phyloP scores from a whole-genome alignment of 2,113 vertebrate genomes.

The Candoia aspera region DNA sequence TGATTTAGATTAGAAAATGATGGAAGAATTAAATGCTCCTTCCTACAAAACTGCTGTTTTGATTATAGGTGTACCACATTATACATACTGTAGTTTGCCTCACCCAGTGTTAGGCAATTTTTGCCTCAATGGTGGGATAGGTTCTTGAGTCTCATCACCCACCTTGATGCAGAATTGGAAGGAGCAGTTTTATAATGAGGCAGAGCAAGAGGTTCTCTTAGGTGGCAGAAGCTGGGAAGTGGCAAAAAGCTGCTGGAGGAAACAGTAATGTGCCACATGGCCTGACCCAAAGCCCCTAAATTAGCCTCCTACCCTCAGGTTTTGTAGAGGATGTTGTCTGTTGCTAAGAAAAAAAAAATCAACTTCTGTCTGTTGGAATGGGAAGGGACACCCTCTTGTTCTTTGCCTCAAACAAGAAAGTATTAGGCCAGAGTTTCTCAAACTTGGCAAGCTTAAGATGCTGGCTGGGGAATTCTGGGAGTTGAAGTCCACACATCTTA shows the following conservation, averaged over 20 bases:
- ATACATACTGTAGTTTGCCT: not conserved
- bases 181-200: not conserved
- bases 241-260: not conserved
- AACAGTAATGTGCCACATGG: not conserved
- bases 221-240: not conserved
- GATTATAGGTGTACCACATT: not conserved
- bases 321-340: no score
- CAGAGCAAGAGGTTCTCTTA: not conserved
- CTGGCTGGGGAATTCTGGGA: not conserved
- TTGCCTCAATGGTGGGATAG: not conserved
- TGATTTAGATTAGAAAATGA: not conserved
- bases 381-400: no score
- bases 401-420: no score
- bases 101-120: not conserved
- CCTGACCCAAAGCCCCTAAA: not conserved
- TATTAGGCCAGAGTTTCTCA: no score
- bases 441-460: not conserved
- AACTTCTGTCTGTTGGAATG: no score
- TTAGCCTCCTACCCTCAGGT: no score
- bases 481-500: not conserved
- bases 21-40: not conserved
- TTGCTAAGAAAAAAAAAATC: no score
- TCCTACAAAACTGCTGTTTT: not conserved
- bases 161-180: not conserved
- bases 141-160: not conserved